These are phyloP conservation scores for Plagodis dolabraria DNA, from an alignment of 2,888 invertebrate species.

Conservation along the genomic window DNA sequence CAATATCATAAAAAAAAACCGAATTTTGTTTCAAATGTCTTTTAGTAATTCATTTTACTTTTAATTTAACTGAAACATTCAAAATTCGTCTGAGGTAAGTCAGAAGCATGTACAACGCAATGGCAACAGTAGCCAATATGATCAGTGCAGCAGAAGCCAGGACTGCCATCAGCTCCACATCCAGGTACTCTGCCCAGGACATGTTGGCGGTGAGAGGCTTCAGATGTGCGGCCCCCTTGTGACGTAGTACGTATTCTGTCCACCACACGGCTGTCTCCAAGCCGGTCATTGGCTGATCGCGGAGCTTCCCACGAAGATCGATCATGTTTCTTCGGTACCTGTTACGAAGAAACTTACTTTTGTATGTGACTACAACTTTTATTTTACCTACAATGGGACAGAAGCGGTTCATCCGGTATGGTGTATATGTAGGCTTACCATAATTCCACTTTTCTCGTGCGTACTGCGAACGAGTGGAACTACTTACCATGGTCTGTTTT, in stretches of 20 bases:
- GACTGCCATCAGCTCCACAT: conserved; percentile 3
- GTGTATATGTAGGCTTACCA: too few relatives aligned
- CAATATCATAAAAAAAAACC: too few relatives aligned
- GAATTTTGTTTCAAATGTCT: too few relatives aligned
- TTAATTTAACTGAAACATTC: too few relatives aligned
- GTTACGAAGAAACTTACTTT: background rate
- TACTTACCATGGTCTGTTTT: too few relatives aligned
- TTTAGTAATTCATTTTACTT: too few relatives aligned
- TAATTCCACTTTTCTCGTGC: too few relatives aligned
- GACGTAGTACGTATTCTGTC: conserved; percentile 60
- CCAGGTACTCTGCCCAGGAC: conserved; percentile 46
- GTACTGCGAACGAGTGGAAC: too few relatives aligned
- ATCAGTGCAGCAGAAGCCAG: background rate
- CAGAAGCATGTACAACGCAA: background rate
- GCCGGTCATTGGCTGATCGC: conserved; percentile 63
- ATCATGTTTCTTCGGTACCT: conserved; percentile 44
- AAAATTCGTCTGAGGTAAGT: too few relatives aligned
- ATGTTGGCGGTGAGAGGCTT: conserved; percentile 59
- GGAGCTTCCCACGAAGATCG: conserved; percentile 47
- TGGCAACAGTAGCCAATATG: background rate
- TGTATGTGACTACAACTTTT: too few relatives aligned
- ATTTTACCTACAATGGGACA: too few relatives aligned
- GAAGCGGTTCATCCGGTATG: too few relatives aligned
- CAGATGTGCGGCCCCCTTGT: conserved; percentile 67
- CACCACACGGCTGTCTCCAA: conserved; percentile 55